A percentile compares a stretch with the other conserved stretches of the same genome.
Conservation (phyloP, 1,140 invertebrate genomes). For the Megathymus violae region DNA sequence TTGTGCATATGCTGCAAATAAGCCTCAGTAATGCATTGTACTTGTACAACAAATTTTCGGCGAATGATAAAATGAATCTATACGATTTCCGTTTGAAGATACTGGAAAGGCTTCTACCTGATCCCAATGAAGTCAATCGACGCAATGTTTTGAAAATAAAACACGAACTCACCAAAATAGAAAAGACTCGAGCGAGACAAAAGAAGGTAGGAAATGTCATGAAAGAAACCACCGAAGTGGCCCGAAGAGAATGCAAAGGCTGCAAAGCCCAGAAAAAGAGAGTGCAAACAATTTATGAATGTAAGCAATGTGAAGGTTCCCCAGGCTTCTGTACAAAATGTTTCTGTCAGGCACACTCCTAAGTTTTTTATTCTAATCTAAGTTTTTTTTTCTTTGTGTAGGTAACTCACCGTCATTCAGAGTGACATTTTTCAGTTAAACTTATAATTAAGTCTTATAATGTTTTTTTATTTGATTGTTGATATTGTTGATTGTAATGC, state of each 20-base stretch:
- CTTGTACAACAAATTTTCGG: conserved; percentile 44
- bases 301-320: conserved; percentile 39
- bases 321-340: conserved; percentile 9
- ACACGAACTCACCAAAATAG: conserved; percentile 41
- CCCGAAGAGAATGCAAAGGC: conserved; percentile 40
- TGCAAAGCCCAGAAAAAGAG: conserved; percentile 40
- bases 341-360: conserved; percentile 9
- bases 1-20: conserved; percentile 46
- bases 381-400: not conserved
- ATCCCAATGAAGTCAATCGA: conserved; percentile 18
- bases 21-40: conserved; percentile 39
- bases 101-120: conserved; percentile 32
- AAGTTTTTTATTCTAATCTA: conserved; percentile 8
- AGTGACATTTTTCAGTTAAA: too few relatives aligned
- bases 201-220: conserved; percentile 33
- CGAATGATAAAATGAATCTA: conserved; percentile 37
- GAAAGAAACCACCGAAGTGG: conserved; percentile 40
- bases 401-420: too few relatives aligned
- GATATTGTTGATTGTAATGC: conserved; percentile 1
- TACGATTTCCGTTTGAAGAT: conserved; percentile 42
- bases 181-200: conserved; percentile 36
- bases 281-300: conserved; percentile 42
- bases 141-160: conserved; percentile 41
- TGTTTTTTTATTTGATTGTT: too few relatives aligned
- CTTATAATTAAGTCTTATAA: too few relatives aligned